Evolutionary conservation across 2,113 vertebrate genomes (phyloP).

Genomic region (Gymnorhina tibicen): DNA sequence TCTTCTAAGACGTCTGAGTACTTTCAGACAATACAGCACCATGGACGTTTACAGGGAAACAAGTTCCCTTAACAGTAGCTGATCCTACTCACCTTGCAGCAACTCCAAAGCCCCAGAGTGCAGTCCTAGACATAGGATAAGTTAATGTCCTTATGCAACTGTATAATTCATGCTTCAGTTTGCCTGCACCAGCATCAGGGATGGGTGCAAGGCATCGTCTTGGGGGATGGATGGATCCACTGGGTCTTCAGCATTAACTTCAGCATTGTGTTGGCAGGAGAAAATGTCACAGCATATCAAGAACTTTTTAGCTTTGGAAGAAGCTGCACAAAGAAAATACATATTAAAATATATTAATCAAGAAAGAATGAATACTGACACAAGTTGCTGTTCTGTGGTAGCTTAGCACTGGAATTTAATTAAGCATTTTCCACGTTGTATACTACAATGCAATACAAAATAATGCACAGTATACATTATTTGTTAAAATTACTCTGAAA

Average conservation of each 20-base stretch:
- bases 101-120: not conserved
- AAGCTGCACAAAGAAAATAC: not conserved
- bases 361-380: not conserved
- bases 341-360: not conserved
- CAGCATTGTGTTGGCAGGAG: not conserved
- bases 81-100: not conserved
- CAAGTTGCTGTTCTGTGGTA: not conserved
- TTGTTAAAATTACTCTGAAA: not conserved
- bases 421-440: not conserved
- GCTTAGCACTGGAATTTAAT: not conserved
- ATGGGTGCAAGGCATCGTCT: not conserved
- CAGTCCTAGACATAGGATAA: not conserved
- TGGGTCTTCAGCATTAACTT: not conserved
- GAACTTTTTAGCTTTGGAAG: not conserved
- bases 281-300: not conserved
- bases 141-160: not conserved
- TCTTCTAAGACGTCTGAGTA: not conserved
- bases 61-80: not conserved
- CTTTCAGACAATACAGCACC: not conserved
- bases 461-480: not conserved
- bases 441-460: not conserved
- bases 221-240: not conserved
- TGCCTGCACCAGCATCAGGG: not conserved
- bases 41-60: not conserved
- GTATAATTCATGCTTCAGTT: not conserved